These are phyloP conservation scores for Stenolophus ochropezus DNA, from an alignment of 2,888 invertebrate species.

Conservation along the genomic window DNA sequence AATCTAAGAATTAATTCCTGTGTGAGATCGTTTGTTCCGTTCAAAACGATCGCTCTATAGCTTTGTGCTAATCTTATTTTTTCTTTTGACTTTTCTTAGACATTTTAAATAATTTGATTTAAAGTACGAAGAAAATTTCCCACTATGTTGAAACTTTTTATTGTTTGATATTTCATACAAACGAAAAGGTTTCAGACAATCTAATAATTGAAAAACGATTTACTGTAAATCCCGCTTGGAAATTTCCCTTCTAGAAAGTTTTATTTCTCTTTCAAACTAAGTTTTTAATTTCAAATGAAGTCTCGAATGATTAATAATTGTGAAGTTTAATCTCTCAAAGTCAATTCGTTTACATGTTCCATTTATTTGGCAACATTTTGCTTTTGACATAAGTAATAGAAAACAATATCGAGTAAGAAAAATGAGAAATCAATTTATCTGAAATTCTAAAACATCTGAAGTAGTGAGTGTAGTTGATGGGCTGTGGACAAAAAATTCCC, in stretches of 20 bases:
- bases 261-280: not conserved
- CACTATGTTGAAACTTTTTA: not conserved
- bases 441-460: constrained; percentile 48
- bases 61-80: no score
- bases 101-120: no score
- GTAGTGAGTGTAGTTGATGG: constrained; percentile 51
- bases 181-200: not conserved
- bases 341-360: constrained; percentile 22
- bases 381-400: constrained; percentile 27
- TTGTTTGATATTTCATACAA: not conserved
- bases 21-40: no score
- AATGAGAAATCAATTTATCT: constrained; percentile 51
- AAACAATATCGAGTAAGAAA: constrained; percentile 52
- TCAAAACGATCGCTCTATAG: no score
- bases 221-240: not conserved
- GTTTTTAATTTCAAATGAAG: not conserved
- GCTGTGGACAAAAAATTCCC: constrained; percentile 3
- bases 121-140: no score
- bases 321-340: not conserved
- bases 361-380: constrained; percentile 14
- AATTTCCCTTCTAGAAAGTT: not conserved
- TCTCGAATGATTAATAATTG: not conserved
- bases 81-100: no score
- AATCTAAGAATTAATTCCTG: no score
- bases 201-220: not conserved